Evolutionary conservation across 2,797 vertebrate species (phyloP).

Genomic region (Eulemur mongoz): DNA sequence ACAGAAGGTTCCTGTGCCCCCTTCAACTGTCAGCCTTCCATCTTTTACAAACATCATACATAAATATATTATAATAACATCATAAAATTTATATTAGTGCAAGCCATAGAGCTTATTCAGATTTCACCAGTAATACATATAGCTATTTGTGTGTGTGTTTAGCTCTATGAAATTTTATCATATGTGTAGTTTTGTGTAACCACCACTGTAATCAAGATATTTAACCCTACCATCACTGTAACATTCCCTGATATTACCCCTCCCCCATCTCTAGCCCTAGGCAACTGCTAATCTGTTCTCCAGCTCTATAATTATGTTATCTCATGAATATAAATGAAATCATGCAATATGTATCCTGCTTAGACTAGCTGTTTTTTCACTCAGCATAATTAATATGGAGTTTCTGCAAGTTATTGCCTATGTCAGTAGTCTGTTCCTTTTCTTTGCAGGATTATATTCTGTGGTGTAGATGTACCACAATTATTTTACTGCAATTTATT

Average conservation of each 20-base stretch:
- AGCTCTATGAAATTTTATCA: neutral
- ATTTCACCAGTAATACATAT: neutral
- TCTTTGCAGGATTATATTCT: neutral
- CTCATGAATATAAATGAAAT: neutral
- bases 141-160: neutral
- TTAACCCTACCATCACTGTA: neutral
- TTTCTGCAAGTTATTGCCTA: neutral
- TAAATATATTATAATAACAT: neutral
- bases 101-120: neutral
- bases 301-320: neutral
- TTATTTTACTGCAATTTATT: neutral
- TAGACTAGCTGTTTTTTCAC: neutral
- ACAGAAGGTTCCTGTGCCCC: neutral
- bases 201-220: neutral
- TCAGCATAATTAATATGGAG: neutral
- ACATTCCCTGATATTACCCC: neutral
- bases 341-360: neutral
- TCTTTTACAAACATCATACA: neutral
- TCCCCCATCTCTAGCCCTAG: neutral
- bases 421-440: neutral
- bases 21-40: neutral
- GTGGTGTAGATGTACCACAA: neutral
- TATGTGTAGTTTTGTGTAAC: neutral
- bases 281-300: neutral
- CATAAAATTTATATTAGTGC: neutral